Percentiles rank a stretch among this genome's conserved stretches.
Conservation (phyloP, 2,888 invertebrate genomes). For the Cerastoderma edule region DNA sequence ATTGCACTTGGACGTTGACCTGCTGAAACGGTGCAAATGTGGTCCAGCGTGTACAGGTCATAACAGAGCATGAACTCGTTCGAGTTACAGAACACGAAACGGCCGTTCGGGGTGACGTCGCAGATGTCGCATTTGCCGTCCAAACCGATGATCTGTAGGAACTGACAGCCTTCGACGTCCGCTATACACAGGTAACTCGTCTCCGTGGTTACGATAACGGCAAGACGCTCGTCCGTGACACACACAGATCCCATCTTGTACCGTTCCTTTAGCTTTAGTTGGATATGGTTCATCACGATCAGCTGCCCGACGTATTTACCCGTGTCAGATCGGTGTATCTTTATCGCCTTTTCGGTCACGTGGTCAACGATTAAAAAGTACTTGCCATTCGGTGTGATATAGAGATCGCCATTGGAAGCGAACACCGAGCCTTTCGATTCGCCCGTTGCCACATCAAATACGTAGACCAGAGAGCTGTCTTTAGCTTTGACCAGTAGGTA, state of each 20-base stretch:
- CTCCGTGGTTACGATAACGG: constrained; percentile 78
- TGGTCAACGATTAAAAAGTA: constrained; percentile 79
- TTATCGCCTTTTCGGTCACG: constrained; percentile 79
- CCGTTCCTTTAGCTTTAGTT: constrained; percentile 75
- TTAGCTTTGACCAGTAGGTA: constrained; percentile 74
- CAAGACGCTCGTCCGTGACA: constrained; percentile 74
- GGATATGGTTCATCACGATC: constrained; percentile 81
- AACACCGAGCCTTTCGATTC: constrained; percentile 71
- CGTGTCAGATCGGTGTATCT: constrained; percentile 77
- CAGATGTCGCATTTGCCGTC: constrained; percentile 78
- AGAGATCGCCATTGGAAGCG: constrained; percentile 79
- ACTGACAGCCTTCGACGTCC: constrained; percentile 72
- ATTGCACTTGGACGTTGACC: constrained; percentile 71
- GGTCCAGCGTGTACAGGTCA: constrained; percentile 76
- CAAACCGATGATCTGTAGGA: constrained; percentile 77
- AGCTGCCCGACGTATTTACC: constrained; percentile 81
- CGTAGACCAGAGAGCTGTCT: constrained; percentile 70
- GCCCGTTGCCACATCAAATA: constrained; percentile 78
- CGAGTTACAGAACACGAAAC: constrained; percentile 79
- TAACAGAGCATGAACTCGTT: constrained; percentile 76
- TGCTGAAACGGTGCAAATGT: constrained; percentile 70
- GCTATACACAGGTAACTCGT: constrained; percentile 80
- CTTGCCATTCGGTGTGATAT: constrained; percentile 76
- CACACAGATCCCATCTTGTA: constrained; percentile 75
- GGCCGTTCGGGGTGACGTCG: constrained; percentile 75